Base-by-base conservation (phyloP, 2,888 invertebrate species). In the Dicroscelio sp. region DNA sequence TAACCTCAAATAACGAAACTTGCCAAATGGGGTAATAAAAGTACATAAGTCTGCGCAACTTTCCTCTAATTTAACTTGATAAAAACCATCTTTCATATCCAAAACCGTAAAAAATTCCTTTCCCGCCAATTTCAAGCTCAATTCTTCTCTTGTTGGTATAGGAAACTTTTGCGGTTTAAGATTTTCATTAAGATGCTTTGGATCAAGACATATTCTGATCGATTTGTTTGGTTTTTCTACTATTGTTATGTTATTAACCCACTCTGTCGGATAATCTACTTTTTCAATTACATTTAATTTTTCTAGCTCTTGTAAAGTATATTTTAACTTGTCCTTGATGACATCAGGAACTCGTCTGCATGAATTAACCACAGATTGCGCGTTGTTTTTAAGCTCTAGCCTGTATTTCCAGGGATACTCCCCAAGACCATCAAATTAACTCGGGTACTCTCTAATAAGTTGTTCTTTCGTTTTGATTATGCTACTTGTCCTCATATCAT, bases 1-100 rank as follows among this genome's bases (percentile, higher is more conserved):
- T 43, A 96, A 35, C 31, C 96, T 92, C 52, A 90, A 83, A 92
- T 95, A 96, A 88, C 93, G 91, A 90, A 93, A 95, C 75, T 82
- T 89, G 0, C 93, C 93, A 80, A 92, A 93, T 5, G 91, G 91
- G 4, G 93, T 93, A 25, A 84, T 89, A 65, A 93, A 92, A 6
- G 90, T 91, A 23, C 73, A 88, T 12, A 93, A 12, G 27, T 93
- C 79, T 27, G 35, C 48, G 43, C 88, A 88, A 48, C 90, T 52
- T 31, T 90, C 79, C 8, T 76, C 60, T 48, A 94, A 58, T 55
- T 79, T 55, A 4, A 93, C 69, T 38, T 93, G 93, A 67, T 91
- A 75, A 71, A 93, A 94, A 10, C 90, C 89, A 65, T 93, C 84
- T 43, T 93, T 90, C 71, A 80, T 65, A 43, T 91, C 91, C 58